Evolutionary conservation across 2,113 vertebrate species (phyloP).

Genomic region (Dolichotis patagonum): DNA sequence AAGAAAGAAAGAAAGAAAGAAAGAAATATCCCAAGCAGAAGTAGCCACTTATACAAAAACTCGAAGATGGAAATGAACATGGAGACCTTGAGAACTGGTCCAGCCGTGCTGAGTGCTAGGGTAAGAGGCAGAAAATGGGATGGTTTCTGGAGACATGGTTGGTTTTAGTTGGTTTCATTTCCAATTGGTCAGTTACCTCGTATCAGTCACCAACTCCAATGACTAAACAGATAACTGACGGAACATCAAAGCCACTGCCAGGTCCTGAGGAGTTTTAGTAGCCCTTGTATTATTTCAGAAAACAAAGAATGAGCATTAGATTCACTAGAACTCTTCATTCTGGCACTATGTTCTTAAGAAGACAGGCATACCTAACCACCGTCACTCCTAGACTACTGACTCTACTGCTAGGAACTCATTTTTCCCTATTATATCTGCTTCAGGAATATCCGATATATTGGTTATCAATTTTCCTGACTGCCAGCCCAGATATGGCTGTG

Average conservation of each 20-base stretch:
- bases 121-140: not conserved
- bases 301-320: not conserved
- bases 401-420: not conserved
- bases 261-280: not conserved
- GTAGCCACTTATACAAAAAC: not conserved
- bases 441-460: not conserved
- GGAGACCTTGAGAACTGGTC: not conserved
- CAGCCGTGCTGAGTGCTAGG: rapidly evolving
- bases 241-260: not conserved
- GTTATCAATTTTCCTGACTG: not conserved
- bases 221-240: not conserved
- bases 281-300: not conserved
- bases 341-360: not conserved
- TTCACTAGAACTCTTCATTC: not conserved
- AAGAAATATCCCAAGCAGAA: not conserved
- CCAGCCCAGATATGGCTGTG: not conserved
- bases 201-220: not conserved
- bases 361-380: not conserved
- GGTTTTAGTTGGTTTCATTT: not conserved
- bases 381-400: not conserved
- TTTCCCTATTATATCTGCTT: not conserved
- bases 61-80: not conserved
- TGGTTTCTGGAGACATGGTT: not conserved
- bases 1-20: no score
- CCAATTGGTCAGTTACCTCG: not conserved